phyloP scores from a whole-genome alignment of 2,888 invertebrate genomes.

The Epirrita christyi region DNA sequence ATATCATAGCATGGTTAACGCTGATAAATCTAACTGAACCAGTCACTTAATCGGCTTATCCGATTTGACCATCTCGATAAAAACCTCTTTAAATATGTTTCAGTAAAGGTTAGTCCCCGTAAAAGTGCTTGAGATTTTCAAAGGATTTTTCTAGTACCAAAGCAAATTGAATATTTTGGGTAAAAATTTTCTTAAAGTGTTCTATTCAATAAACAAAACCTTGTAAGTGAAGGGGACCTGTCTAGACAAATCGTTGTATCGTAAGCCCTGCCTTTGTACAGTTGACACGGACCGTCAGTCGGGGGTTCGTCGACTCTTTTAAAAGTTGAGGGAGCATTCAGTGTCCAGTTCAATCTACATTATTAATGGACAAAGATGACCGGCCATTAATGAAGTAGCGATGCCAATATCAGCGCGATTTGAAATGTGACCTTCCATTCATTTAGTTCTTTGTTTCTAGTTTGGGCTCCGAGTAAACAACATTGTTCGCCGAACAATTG shows the following conservation, averaged over 20 bases:
- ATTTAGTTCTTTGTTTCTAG: constrained; percentile 29
- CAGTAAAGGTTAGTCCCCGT: constrained; percentile 15
- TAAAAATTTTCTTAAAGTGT: constrained; percentile 28
- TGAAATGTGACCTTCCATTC: constrained; percentile 28
- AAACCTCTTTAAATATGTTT: constrained; percentile 28
- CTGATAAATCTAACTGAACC: constrained; percentile 36
- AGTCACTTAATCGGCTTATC: constrained; percentile 42
- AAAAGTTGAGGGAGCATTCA: constrained; percentile 56
- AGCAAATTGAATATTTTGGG: constrained; percentile 21
- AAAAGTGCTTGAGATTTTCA: constrained; percentile 14
- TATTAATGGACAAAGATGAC: constrained; percentile 62
- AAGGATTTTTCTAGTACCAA: constrained; percentile 11
- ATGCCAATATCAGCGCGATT: constrained; percentile 26
- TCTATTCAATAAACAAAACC: constrained; percentile 39
- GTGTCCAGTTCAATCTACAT: constrained; percentile 45
- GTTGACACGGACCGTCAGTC: constrained; percentile 58
- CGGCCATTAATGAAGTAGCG: constrained; percentile 46
- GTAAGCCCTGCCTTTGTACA: constrained; percentile 49
- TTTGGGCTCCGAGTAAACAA: constrained; percentile 24
- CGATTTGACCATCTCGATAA: constrained; percentile 34
- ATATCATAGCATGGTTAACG: constrained; percentile 54
- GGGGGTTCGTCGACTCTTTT: constrained; percentile 64
- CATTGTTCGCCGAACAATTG: constrained; percentile 41
- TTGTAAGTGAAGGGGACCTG: constrained; percentile 34
- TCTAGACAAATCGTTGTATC: constrained; percentile 47